A percentile compares a stretch with the other conserved stretches of the same genome.
Conservation (phyloP, 1,140 invertebrate species). For the Anoplophora glabripennis region DNA sequence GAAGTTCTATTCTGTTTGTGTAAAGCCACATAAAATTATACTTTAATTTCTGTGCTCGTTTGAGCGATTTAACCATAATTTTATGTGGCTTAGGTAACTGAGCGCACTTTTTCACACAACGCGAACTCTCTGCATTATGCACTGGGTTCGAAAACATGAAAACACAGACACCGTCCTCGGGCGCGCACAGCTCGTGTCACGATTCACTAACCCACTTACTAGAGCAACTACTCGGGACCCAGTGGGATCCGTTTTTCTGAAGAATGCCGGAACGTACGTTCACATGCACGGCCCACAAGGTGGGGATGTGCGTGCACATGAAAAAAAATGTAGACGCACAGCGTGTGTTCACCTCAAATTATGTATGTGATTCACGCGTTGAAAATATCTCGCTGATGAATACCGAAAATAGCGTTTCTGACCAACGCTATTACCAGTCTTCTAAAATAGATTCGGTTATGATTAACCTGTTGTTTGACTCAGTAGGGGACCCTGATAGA, state of each 20-base stretch:
- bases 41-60: too few species aligned
- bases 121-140: background rate
- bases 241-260: too few species aligned
- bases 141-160: too few species aligned
- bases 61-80: background rate
- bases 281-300: background rate
- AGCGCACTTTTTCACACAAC: background rate
- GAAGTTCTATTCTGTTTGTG: slow-evolving; percentile 29
- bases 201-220: too few species aligned
- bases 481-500: too few species aligned
- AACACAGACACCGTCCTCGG: too few species aligned
- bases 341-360: slow-evolving; percentile 4
- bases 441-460: too few species aligned
- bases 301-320: slow-evolving; percentile 4
- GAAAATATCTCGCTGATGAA: background rate
- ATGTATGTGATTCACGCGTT: background rate
- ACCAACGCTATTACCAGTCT: slow-evolving; percentile 2
- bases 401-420: slow-evolving; percentile 3
- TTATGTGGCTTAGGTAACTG: background rate
- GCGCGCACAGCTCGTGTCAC: too few species aligned
- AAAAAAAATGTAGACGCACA: background rate
- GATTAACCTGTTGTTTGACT: too few species aligned
- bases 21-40: slow-evolving; percentile 28
- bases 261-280: background rate
- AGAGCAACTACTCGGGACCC: too few species aligned